Percentiles rank a stretch among this genome's conserved stretches.
Conservation (phyloP, 2,888 invertebrate genomes). For the Leucophenga maculata region DNA sequence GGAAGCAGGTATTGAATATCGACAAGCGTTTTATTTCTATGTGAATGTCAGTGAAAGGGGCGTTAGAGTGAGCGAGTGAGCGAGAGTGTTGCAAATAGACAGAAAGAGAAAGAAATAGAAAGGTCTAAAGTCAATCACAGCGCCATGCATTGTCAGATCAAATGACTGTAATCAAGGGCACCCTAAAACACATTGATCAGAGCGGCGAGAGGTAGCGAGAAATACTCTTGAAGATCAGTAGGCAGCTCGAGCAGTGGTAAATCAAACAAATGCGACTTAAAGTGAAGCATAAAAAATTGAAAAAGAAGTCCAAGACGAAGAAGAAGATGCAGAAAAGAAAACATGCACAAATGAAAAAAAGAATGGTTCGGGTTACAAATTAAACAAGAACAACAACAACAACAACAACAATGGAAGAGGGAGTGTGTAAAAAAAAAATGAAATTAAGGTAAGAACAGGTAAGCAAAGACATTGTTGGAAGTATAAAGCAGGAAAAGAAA, state of each 20-base stretch:
- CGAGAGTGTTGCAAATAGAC: background rate
- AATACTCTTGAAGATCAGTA: background rate
- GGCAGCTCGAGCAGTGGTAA: slow-evolving; percentile 25
- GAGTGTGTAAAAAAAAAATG: background rate
- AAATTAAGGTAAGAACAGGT: slow-evolving; percentile 35
- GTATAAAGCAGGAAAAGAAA: slow-evolving; percentile 36
- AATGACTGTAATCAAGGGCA: slow-evolving; percentile 3
- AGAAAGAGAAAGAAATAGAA: no score
- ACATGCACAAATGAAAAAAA: slow-evolving; percentile 22
- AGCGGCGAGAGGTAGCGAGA: no score
- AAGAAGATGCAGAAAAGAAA: slow-evolving; percentile 25
- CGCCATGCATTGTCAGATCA: slow-evolving; percentile 16
- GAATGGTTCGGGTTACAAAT: slow-evolving; percentile 34
- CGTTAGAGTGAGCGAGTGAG: background rate
- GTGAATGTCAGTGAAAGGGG: no score
- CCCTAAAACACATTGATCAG: no score
- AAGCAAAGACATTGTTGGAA: slow-evolving; percentile 28
- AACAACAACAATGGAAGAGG: background rate
- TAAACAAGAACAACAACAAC: slow-evolving; percentile 9
- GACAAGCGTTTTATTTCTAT: no score
- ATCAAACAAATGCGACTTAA: slow-evolving; percentile 37
- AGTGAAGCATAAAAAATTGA: background rate
- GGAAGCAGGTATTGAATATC: background rate
- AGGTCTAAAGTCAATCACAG: slow-evolving; percentile 34
- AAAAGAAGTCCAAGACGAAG: slow-evolving; percentile 30